Base-by-base conservation (phyloP, 2,888 invertebrate species). In the Limnephilus marmoratus region DNA sequence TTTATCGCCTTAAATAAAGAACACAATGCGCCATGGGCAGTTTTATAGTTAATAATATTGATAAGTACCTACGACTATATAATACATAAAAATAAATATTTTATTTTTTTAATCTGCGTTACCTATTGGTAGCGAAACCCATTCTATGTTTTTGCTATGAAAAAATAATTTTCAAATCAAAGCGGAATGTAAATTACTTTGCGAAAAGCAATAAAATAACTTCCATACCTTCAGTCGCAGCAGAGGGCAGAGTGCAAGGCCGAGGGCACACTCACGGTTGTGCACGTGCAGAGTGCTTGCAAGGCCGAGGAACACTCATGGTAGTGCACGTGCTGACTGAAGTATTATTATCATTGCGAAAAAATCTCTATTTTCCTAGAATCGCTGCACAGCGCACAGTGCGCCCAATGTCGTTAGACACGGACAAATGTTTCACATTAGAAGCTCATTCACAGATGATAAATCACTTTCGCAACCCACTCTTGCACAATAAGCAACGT, bases 391-490 rank as follows among this genome's bases (percentile, higher is more conserved):
- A 34, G 85, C 85, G 86, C 45, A 18, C 86, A 37, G 34, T 45
- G 80, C 45, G 45, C 81, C 18, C 5, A 81, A 92, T 80, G 80
- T 80, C 68, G 86, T 93, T 92, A 85, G 91, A 89, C 85, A 91
- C 93, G 93, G 91, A 85, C 93, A 92, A 93, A 90, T 93, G 92
- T 93, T 91, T 91, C 93, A 81, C 90, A 82, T 91, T 92, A 85
- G 53, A 88, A 83, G 82, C 90, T 91, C 92, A 92, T 93, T 91
- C 90, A 49, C 81, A 68, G 53, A 90, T 91, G 93, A 93, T 93
- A 92, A 91, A 93, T 93, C 93, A 92, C 91, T 68, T 89, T 31
- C 18, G 18, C 49, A 49, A 45, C 82, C 31, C 18, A 68, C 68
- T n/a, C 24, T 68, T 68, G 68, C 29, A 41, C 89, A 37, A 89